Evolutionary conservation across 2,888 invertebrate species (phyloP).

Genomic region (Melanchra persicariae): DNA sequence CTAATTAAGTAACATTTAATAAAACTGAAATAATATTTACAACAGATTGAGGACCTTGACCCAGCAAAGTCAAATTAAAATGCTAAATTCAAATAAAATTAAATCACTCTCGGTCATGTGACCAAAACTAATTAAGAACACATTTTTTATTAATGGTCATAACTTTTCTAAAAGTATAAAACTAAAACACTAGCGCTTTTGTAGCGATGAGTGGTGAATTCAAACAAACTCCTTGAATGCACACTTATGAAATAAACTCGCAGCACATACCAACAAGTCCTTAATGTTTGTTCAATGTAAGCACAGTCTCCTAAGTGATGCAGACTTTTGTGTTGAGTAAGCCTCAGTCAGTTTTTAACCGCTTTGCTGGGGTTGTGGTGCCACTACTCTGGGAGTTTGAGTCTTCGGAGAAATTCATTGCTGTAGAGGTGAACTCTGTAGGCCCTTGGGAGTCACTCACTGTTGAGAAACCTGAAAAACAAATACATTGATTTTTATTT

Average conservation of each 20-base stretch:
- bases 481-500: not conserved
- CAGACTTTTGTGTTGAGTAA: slow-evolving; percentile 51
- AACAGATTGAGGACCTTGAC: slow-evolving; percentile 53
- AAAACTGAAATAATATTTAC: slow-evolving; percentile 67
- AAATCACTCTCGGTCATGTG: slow-evolving; percentile 42
- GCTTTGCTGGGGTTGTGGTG: slow-evolving; percentile 92
- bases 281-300: slow-evolving; percentile 52
- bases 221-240: slow-evolving; percentile 51
- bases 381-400: slow-evolving; percentile 97
- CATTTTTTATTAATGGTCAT: slow-evolving; percentile 44
- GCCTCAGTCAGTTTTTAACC: slow-evolving; percentile 94
- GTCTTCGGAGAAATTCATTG: slow-evolving; percentile 97
- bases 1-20: slow-evolving; percentile 66
- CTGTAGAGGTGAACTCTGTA: slow-evolving; percentile 95
- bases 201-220: slow-evolving; percentile 46
- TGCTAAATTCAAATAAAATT: slow-evolving; percentile 52
- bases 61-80: slow-evolving; percentile 38
- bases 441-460: slow-evolving; percentile 97
- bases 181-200: slow-evolving; percentile 46
- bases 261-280: slow-evolving; percentile 56
- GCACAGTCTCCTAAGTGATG: slow-evolving; percentile 57
- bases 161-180: slow-evolving; percentile 37
- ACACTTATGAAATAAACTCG: slow-evolving; percentile 61
- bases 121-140: slow-evolving; percentile 50
- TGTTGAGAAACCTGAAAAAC: slow-evolving; percentile 94